Percentiles rank a stretch among this genome's conserved stretches.
Conservation (phyloP, 2,888 invertebrate species). For the Pasiphila rectangulata region DNA sequence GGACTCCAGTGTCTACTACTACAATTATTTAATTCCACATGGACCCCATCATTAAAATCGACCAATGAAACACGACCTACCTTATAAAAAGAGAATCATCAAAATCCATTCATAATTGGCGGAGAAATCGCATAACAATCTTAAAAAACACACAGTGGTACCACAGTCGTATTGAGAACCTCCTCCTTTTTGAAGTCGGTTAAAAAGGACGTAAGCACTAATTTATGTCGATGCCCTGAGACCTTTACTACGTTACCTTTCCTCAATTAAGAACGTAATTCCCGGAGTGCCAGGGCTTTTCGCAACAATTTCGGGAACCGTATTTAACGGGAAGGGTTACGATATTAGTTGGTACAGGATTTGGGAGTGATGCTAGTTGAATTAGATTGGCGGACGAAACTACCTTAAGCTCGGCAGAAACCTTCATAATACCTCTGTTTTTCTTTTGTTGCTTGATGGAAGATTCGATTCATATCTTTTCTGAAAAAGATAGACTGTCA, state of each 20-base stretch:
- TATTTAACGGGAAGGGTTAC: constrained; percentile 16
- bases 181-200: background rate
- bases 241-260: constrained; percentile 30
- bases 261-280: constrained; percentile 30
- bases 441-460: too few species aligned
- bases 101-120: too few species aligned
- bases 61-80: too few species aligned
- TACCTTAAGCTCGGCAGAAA: background rate
- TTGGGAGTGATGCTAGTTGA: constrained; percentile 14
- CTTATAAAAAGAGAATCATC: too few species aligned
- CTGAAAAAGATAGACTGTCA: too few species aligned
- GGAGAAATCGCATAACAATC: too few species aligned
- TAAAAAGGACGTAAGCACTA: constrained; percentile 28
- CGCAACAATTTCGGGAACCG: constrained; percentile 16
- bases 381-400: constrained; percentile 11
- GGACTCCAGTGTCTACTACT: too few species aligned
- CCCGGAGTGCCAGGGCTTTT: constrained; percentile 26
- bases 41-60: too few species aligned
- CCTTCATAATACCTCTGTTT: background rate
- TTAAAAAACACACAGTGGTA: too few species aligned
- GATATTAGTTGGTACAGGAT: constrained; percentile 14
- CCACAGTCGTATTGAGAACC: background rate
- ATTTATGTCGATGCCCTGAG: constrained; percentile 35
- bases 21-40: too few species aligned
- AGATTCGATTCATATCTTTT: too few species aligned